Conservation (phyloP, 2,797 vertebrate genomes). For the Cossypha niveicapilla region DNA sequence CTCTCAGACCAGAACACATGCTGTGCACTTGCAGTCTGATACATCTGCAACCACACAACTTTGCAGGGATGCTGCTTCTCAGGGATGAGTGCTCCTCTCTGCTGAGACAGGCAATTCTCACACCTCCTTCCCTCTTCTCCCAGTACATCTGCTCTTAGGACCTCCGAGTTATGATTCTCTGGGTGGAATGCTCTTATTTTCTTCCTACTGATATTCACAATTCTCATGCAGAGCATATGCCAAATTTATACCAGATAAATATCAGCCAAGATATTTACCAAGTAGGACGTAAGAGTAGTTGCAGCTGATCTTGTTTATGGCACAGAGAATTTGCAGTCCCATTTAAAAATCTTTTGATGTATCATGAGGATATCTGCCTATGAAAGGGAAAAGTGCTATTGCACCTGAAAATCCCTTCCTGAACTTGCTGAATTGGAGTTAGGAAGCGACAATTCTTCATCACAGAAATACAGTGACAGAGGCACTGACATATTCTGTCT, state of each 20-base stretch:
- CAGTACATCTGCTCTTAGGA: background rate
- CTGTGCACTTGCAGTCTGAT: background rate
- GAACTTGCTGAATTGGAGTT: background rate
- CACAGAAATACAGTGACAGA: background rate
- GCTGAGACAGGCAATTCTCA: background rate
- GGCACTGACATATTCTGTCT: fast-evolving
- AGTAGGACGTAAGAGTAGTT: background rate
- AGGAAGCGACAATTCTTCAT: background rate
- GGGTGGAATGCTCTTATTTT: background rate
- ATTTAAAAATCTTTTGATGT: background rate
- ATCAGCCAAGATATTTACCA: background rate
- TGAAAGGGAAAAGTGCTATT: background rate
- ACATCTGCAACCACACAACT: background rate
- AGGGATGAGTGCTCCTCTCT: background rate
- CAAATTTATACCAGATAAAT: background rate
- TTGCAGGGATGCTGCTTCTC: background rate
- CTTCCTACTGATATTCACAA: background rate
- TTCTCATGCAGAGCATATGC: background rate
- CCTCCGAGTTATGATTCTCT: background rate
- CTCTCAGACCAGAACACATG: background rate
- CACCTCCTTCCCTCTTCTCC: background rate
- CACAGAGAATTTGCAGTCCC: background rate
- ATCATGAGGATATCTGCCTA: background rate
- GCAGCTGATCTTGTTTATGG: background rate
- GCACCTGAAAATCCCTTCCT: background rate